Evolutionary conservation across 1,140 invertebrate species (phyloP).

Genomic region (Halictus rubicundus): DNA sequence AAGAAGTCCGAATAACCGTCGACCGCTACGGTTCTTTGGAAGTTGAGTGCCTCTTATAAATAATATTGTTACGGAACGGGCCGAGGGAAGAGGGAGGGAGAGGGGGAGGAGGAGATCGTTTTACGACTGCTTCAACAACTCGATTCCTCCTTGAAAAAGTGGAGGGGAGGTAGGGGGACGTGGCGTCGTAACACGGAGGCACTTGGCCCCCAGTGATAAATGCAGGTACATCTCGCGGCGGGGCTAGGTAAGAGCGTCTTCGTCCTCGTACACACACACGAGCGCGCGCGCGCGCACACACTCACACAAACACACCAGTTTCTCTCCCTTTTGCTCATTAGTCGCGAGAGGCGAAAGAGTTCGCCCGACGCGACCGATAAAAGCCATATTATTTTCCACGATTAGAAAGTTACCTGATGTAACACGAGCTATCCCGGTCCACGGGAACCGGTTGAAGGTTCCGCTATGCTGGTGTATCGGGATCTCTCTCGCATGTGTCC

Average conservation of each 20-base stretch:
- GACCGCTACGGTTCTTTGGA: background rate
- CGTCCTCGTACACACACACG: too few species aligned
- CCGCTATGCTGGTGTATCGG: conserved; percentile 15
- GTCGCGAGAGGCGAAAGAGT: conserved; percentile 4
- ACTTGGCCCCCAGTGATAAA: conserved; percentile 6
- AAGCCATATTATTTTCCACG: conserved; percentile 30
- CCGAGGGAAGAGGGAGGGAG: background rate
- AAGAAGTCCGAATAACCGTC: background rate
- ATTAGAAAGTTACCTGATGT: conserved; percentile 43
- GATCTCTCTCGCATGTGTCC: background rate
- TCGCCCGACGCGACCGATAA: conserved; percentile 9
- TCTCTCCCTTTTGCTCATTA: background rate
- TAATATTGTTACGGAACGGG: conserved; percentile 4
- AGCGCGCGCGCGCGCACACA: too few species aligned
- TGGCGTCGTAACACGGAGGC: background rate
- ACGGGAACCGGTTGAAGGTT: conserved; percentile 31
- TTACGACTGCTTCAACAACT: background rate
- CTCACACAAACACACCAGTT: too few species aligned
- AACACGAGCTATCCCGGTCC: conserved; percentile 4
- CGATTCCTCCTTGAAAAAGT: background rate
- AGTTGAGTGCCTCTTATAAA: conserved; percentile 8
- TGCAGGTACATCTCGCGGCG: background rate
- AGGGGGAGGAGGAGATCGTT: conserved; percentile 1
- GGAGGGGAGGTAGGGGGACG: background rate
- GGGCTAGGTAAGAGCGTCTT: too few species aligned